These are phyloP conservation scores for Frieseomelitta varia DNA, from an alignment of 1,140 invertebrate species.

Conservation along the genomic window DNA sequence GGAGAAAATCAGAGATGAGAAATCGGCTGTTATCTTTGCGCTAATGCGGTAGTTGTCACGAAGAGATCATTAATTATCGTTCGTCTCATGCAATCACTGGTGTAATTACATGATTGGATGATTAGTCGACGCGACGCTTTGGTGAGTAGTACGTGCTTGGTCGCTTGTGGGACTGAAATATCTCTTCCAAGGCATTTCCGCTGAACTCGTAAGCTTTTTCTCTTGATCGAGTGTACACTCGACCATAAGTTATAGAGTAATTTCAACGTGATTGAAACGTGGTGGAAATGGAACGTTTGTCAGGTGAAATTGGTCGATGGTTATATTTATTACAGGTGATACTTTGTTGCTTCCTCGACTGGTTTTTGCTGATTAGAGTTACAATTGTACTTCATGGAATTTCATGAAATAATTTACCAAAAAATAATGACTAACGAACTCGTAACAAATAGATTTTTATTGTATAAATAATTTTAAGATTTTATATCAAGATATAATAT, in stretches of 20 bases:
- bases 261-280: neutral
- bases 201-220: constrained; percentile 24
- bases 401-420: neutral
- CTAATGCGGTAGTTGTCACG: neutral
- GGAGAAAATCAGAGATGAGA: neutral
- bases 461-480: neutral
- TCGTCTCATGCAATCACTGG: constrained; percentile 46
- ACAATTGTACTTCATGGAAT: neutral
- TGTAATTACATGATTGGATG: constrained; percentile 72
- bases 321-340: neutral
- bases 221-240: neutral
- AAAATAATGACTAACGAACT: neutral
- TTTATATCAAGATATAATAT: no score
- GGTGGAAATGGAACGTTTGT: neutral
- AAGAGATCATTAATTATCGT: constrained; percentile 67
- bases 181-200: constrained; percentile 53
- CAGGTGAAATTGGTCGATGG: constrained; percentile 6
- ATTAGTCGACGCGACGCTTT: constrained; percentile 61
- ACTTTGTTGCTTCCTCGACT: neutral
- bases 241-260: constrained; percentile 1
- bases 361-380: neutral
- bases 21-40: constrained; percentile 22
- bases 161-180: neutral
- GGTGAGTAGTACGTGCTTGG: constrained; percentile 16
- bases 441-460: neutral